These are phyloP conservation scores for Brachionus calyciflorus DNA, from an alignment of 1,140 invertebrate species.

Conservation along the genomic window DNA sequence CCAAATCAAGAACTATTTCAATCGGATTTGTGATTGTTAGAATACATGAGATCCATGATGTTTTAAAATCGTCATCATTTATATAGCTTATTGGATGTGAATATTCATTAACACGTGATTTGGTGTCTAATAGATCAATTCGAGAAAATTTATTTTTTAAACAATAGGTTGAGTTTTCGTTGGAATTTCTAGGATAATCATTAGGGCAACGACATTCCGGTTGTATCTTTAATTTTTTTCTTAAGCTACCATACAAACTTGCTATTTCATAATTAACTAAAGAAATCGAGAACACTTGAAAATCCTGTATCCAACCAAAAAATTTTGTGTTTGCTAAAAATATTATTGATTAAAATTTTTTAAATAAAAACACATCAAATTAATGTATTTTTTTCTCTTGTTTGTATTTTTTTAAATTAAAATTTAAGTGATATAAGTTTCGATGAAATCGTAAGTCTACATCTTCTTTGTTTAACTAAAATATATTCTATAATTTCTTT, in stretches of 20 bases:
- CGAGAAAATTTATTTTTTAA: not conserved
- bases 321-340: not conserved
- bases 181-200: conserved; percentile 24
- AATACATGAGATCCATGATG: conserved; percentile 27
- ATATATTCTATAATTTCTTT: too few species aligned
- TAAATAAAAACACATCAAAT: too few species aligned
- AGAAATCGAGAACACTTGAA: not conserved
- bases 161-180: conserved; percentile 32
- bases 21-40: conserved; percentile 19
- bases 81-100: conserved; percentile 9
- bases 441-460: too few species aligned
- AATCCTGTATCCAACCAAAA: conserved; percentile 34
- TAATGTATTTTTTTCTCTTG: too few species aligned
- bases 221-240: not conserved
- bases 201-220: conserved; percentile 33
- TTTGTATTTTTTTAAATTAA: too few species aligned
- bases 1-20: conserved; percentile 9
- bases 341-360: not conserved
- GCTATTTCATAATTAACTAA: conserved; percentile 9
- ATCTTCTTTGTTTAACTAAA: too few species aligned
- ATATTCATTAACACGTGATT: not conserved
- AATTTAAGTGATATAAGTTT: too few species aligned
- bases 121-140: not conserved
- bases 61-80: conserved; percentile 29
- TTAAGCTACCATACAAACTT: not conserved